phyloP scores from a whole-genome alignment of 2,113 vertebrate genomes.

The Gobiocypris rarus region DNA sequence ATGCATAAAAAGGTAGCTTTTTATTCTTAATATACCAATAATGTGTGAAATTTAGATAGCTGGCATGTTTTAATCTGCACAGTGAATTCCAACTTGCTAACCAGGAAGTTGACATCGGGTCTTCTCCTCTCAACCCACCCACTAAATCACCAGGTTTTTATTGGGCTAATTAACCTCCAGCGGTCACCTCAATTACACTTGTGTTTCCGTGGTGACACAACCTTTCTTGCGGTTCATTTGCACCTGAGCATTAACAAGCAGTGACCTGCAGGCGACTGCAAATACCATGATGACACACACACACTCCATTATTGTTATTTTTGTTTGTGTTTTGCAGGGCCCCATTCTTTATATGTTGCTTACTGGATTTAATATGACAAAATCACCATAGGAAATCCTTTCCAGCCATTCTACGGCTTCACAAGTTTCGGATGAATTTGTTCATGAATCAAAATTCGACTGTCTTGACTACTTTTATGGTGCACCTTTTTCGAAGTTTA shows the following conservation, averaged over 20 bases:
- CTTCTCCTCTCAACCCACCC: conserved; percentile 8
- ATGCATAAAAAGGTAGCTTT: not conserved
- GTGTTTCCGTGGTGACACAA: conserved; percentile 39
- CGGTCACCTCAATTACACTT: conserved; percentile 39
- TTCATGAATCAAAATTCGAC: not conserved
- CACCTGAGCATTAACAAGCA: conserved; percentile 42
- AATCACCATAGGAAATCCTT: not conserved
- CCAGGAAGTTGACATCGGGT: conserved; percentile 29
- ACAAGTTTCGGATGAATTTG: not conserved
- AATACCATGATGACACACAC: not conserved
- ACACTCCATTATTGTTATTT: conserved; percentile 5
- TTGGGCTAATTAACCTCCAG: conserved; percentile 45
- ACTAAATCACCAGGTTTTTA: conserved; percentile 40
- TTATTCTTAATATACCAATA: not conserved
- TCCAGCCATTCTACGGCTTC: not conserved
- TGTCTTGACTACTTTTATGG: not conserved
- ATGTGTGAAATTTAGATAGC: not conserved
- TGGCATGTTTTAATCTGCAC: not conserved
- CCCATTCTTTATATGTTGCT: not conserved
- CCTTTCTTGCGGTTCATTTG: conserved; percentile 35
- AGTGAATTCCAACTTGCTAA: conserved; percentile 1
- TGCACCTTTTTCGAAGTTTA: not conserved
- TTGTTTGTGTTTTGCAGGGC: not conserved
- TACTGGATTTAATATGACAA: not conserved
- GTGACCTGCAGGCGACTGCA: conserved; percentile 13